A percentile compares a stretch with the other conserved stretches of the same genome.
Evolutionary conservation across 2,888 invertebrate species (phyloP).

Genomic region (Protonemura montana): DNA sequence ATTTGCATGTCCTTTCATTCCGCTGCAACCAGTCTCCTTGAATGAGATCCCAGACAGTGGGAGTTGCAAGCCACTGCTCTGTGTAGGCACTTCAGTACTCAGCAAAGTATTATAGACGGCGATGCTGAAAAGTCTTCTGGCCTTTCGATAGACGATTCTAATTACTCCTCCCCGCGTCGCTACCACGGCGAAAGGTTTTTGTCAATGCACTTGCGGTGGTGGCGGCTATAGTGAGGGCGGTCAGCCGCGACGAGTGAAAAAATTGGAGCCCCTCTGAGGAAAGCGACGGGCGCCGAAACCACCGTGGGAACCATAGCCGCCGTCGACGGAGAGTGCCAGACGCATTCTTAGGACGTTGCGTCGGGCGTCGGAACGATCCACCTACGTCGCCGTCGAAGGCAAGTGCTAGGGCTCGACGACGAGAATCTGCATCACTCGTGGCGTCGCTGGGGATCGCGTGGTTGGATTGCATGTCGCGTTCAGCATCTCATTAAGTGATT

Average conservation of each 20-base stretch:
- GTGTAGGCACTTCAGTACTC: no score
- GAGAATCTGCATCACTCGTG: neutral
- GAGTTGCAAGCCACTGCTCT: neutral
- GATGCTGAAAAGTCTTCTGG: neutral
- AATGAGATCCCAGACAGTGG: neutral
- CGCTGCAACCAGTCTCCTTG: neutral
- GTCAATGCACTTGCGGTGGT: neutral
- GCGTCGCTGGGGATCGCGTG: neutral
- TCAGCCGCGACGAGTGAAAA: neutral
- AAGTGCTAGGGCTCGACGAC: neutral
- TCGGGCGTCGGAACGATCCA: no score
- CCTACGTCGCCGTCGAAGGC: neutral
- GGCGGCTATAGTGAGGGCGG: neutral
- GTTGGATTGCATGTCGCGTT: neutral
- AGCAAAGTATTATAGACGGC: neutral
- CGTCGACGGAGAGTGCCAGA: no score
- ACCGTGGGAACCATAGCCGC: neutral
- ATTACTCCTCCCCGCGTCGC: neutral
- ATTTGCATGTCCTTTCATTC: neutral
- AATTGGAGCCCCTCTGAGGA: neutral
- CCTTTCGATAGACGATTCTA: neutral
- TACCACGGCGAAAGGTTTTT: neutral
- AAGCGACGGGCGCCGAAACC: neutral
- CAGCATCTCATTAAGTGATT: neutral
- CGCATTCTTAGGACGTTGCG: no score